Evolutionary conservation across 2,888 invertebrate genomes (phyloP).

Genomic region (Pegoplata infirma): DNA sequence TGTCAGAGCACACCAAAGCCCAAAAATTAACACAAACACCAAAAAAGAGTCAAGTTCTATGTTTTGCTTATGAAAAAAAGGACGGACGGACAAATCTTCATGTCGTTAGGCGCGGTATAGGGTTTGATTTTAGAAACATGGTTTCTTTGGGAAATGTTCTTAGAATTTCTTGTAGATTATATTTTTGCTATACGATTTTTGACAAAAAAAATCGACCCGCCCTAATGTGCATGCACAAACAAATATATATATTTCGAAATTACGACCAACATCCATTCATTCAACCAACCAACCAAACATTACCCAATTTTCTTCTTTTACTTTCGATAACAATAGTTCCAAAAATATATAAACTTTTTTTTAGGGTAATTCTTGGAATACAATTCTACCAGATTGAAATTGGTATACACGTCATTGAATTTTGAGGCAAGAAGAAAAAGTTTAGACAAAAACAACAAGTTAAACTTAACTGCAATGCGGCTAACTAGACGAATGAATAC

Average conservation of each 20-base stretch:
- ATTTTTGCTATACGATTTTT: too few species aligned
- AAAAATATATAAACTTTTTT: slow-evolving; percentile 21
- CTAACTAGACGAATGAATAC: slow-evolving; percentile 39
- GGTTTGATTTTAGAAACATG: too few species aligned
- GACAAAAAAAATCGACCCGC: too few species aligned
- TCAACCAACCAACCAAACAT: slow-evolving; percentile 1
- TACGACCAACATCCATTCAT: too few species aligned
- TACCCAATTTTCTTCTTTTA: slow-evolving; percentile 43
- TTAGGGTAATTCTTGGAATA: slow-evolving; percentile 37
- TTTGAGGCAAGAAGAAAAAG: slow-evolving; percentile 21
- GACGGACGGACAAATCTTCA: too few species aligned
- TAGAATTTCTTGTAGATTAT: too few species aligned
- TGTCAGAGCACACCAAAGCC: too few species aligned
- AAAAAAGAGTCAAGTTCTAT: too few species aligned
- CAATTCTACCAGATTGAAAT: slow-evolving; percentile 51
- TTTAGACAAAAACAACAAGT: neutral
- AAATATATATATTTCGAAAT: neutral
- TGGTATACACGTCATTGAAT: slow-evolving; percentile 46
- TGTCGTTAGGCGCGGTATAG: too few species aligned
- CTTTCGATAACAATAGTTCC: slow-evolving; percentile 10
- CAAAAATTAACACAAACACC: too few species aligned
- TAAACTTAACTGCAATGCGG: slow-evolving; percentile 59
- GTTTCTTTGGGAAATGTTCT: too few species aligned
- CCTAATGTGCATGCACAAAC: neutral
- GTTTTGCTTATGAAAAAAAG: too few species aligned